Conservation (phyloP, 2,888 invertebrate species). For the Sceliomorpha sp. region DNA sequence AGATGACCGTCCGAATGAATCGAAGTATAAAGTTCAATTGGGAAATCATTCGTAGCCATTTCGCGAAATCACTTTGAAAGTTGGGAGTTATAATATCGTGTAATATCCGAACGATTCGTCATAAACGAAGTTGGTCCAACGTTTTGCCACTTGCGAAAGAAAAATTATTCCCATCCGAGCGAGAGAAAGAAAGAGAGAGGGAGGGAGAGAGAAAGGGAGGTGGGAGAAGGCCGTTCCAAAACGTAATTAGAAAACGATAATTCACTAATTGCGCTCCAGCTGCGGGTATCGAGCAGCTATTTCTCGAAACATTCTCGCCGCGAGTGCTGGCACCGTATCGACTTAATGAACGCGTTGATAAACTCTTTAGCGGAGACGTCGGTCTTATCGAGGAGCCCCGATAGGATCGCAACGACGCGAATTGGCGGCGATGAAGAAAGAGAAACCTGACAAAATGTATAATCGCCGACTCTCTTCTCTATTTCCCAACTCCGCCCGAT, state of each 20-base stretch:
- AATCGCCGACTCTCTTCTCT: conserved; percentile 80
- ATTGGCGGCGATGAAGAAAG: conserved; percentile 39
- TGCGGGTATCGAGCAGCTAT: too few species aligned
- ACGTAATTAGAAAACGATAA: conserved; percentile 9
- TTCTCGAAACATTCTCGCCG: not conserved
- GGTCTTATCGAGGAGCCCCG: conserved; percentile 27
- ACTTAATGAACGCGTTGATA: conserved; percentile 42
- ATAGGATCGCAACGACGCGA: conserved; percentile 32
- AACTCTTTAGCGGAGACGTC: conserved; percentile 17
- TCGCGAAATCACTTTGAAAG: too few species aligned
- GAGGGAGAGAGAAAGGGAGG: not conserved
- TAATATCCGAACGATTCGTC: too few species aligned
- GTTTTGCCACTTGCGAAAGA: too few species aligned
- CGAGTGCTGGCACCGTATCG: not conserved
- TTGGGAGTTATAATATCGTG: too few species aligned
- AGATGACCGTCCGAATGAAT: too few species aligned
- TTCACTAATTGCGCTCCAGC: conserved; percentile 3
- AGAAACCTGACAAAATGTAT: conserved; percentile 58
- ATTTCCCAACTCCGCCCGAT: conserved; percentile 76
- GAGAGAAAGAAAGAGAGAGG: conserved; percentile 4
- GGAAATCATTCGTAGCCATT: too few species aligned
- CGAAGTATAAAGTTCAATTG: too few species aligned
- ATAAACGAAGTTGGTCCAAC: too few species aligned
- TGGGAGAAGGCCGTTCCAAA: not conserved
- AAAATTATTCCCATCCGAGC: too few species aligned